A percentile compares a stretch with the other conserved stretches of the same genome.
Evolutionary conservation across 1,140 invertebrate species (phyloP).

Genomic region (Procambarus clarkii): DNA sequence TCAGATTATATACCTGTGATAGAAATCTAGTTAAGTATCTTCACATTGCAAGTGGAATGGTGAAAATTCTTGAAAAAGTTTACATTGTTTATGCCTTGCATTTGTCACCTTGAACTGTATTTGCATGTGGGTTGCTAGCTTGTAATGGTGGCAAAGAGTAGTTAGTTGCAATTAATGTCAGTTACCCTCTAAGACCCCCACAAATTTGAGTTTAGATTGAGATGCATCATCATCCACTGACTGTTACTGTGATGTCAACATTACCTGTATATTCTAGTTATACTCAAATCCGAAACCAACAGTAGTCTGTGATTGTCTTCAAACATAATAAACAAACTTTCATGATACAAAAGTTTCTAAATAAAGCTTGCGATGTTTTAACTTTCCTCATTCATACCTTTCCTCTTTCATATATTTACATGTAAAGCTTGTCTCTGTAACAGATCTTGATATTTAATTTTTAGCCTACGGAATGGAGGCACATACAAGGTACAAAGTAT

Average conservation of each 20-base stretch:
- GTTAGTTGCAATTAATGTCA: slow-evolving; percentile 29
- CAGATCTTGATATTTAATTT: slow-evolving; percentile 42
- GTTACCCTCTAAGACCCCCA: slow-evolving; percentile 60
- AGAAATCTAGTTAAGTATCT: neutral
- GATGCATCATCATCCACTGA: slow-evolving; percentile 62
- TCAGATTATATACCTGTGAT: neutral
- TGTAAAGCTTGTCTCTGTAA: slow-evolving; percentile 44
- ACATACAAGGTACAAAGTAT: slow-evolving; percentile 63
- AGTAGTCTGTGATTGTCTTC: slow-evolving; percentile 66
- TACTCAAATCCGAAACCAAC: slow-evolving; percentile 63
- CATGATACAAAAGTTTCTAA: slow-evolving; percentile 64
- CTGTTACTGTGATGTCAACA: slow-evolving; percentile 68
- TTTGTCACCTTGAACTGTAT: neutral
- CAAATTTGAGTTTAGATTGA: slow-evolving; percentile 26
- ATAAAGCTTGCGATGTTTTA: slow-evolving; percentile 62
- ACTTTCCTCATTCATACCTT: slow-evolving; percentile 61
- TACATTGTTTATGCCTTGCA: neutral
- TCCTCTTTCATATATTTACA: slow-evolving; percentile 40
- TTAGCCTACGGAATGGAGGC: slow-evolving; percentile 58
- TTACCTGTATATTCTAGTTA: slow-evolving; percentile 69
- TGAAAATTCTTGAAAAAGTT: neutral
- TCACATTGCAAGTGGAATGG: neutral
- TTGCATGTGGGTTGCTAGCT: neutral
- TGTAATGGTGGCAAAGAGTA: neutral
- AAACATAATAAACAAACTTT: slow-evolving; percentile 50